Percentiles rank a stretch among this genome's conserved stretches.
Evolutionary conservation across 2,888 invertebrate genomes (phyloP).

Genomic region (Caenorhabditis sp.): DNA sequence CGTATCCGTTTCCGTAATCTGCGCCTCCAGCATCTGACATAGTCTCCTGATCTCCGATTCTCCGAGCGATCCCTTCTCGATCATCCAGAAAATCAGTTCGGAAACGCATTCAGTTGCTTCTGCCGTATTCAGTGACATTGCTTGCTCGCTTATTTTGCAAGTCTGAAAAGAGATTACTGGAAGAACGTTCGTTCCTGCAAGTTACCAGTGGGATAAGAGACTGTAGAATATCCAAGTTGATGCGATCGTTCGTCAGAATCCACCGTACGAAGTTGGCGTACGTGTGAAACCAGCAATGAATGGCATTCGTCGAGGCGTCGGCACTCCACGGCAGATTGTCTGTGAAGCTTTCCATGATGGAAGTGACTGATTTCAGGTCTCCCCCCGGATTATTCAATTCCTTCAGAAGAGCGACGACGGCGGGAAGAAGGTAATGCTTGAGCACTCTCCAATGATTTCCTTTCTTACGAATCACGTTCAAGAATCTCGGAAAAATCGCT

Average conservation of each 20-base stretch:
- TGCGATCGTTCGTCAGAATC: conserved; percentile 9
- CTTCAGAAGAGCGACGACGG: conserved; percentile 28
- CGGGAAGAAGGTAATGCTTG: conserved; percentile 45
- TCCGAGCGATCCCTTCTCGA: conserved; percentile 18
- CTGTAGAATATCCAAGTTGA: conserved; percentile 4
- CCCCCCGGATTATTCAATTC: conserved; percentile 11
- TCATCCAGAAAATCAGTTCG: conserved; percentile 35
- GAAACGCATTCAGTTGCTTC: conserved; percentile 22
- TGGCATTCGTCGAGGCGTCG: conserved; percentile 3
- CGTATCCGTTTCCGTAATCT: neutral
- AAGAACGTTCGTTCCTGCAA: neutral
- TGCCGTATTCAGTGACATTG: neutral
- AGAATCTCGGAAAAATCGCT: conserved; percentile 63
- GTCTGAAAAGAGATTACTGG: conserved; percentile 12
- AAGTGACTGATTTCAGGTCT: conserved; percentile 13
- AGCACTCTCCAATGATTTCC: conserved; percentile 56
- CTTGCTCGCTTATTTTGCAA: conserved; percentile 21
- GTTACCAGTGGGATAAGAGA: conserved; percentile 1
- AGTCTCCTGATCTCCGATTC: neutral
- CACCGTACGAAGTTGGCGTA: conserved; percentile 37
- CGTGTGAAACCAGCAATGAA: conserved; percentile 24
- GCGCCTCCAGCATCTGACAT: neutral
- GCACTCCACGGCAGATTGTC: conserved; percentile 57
- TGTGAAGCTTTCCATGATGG: conserved; percentile 48
- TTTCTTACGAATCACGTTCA: conserved; percentile 69